Percentiles rank a stretch among this genome's conserved stretches.
phyloP scores from a whole-genome alignment of 2,113 vertebrate genomes.

The Dendropsophus ebraccatus region DNA sequence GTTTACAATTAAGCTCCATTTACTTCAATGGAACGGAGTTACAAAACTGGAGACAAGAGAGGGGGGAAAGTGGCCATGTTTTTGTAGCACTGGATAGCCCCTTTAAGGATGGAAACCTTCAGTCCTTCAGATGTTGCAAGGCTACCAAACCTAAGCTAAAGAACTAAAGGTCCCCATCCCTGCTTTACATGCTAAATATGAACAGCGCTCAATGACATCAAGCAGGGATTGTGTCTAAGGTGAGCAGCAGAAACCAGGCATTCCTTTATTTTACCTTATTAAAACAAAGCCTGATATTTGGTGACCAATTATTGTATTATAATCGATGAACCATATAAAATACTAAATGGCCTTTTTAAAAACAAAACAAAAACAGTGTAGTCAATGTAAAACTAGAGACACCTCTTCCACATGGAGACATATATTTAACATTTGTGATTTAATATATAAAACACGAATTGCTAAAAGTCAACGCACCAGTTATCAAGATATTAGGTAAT shows the following conservation, averaged over 20 bases:
- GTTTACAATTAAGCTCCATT: no score
- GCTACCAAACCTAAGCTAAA: no score
- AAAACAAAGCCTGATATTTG: neutral
- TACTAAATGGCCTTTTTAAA: no score
- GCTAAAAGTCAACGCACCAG: neutral
- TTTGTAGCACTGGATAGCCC: no score
- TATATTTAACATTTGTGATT: neutral
- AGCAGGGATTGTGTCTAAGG: neutral
- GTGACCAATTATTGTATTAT: neutral
- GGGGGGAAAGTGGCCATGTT: no score
- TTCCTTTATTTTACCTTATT: neutral
- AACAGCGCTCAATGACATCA: neutral
- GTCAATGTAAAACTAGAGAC: neutral
- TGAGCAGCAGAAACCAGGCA: neutral
- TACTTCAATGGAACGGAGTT: no score
- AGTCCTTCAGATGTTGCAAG: no score
- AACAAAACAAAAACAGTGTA: neutral
- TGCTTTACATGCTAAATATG: no score
- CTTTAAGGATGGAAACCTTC: no score
- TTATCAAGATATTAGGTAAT: neutral
- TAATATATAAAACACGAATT: neutral
- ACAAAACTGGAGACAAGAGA: no score
- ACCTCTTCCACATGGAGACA: neutral
- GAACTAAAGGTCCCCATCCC: no score
- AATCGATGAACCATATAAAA: no score